Evolutionary conservation across 2,888 invertebrate genomes (phyloP).

Genomic region (Melanargia galathea): DNA sequence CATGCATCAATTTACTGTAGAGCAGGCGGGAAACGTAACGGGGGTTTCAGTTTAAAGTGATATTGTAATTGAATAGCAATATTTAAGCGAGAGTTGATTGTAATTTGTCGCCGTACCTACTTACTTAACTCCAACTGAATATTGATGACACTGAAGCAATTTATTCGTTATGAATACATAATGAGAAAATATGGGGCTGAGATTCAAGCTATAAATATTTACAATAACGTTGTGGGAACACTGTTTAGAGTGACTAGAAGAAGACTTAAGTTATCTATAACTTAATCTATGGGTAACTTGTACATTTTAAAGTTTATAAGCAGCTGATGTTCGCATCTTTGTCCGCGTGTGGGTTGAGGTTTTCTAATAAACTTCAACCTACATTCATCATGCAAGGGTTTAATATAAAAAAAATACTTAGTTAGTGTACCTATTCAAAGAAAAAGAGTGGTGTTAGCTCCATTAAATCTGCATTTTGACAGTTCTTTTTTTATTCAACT

Average conservation of each 20-base stretch:
- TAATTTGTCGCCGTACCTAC: slow-evolving; percentile 41
- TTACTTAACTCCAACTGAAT: slow-evolving; percentile 66
- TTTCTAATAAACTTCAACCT: too few relatives aligned
- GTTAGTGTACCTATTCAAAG: too few relatives aligned
- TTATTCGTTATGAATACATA: slow-evolving; percentile 80
- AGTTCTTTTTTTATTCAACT: too few relatives aligned
- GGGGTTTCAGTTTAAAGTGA: slow-evolving; percentile 32
- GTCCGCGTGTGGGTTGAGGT: too few relatives aligned
- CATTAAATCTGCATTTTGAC: too few relatives aligned
- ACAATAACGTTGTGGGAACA: slow-evolving; percentile 46
- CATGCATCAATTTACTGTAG: neutral
- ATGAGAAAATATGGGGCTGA: slow-evolving; percentile 58
- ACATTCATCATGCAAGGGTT: too few relatives aligned
- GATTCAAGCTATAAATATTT: slow-evolving; percentile 69
- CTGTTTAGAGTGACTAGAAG: neutral
- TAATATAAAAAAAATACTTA: too few relatives aligned
- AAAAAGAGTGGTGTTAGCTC: too few relatives aligned
- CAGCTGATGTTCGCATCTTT: too few relatives aligned
- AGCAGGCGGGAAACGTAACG: neutral
- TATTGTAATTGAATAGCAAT: slow-evolving; percentile 42
- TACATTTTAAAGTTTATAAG: too few relatives aligned
- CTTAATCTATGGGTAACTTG: too few relatives aligned
- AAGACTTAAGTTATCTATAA: slow-evolving; percentile 9
- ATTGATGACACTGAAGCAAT: slow-evolving; percentile 77
- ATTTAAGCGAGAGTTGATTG: slow-evolving; percentile 45